phyloP scores from a whole-genome alignment of 2,113 vertebrate genomes.

The Maccullochella peelii region DNA sequence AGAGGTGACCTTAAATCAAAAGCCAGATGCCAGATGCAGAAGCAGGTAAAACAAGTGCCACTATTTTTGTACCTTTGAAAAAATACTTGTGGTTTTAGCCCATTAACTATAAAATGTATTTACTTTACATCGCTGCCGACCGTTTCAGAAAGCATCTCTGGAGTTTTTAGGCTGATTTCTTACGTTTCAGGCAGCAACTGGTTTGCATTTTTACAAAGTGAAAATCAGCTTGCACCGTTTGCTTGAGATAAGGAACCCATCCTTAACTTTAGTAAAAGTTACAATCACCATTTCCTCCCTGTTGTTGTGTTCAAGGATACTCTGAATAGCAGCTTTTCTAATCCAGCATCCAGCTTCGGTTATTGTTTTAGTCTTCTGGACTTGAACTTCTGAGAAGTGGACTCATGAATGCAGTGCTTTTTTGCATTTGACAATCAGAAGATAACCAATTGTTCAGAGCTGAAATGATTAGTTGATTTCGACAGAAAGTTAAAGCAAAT shows the following conservation, averaged over 20 bases:
- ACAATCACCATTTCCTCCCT: not conserved
- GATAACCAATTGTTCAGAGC: not conserved
- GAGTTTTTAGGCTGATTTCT: not conserved
- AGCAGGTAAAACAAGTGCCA: constrained; percentile 20
- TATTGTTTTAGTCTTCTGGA: not conserved
- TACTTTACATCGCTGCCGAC: not conserved
- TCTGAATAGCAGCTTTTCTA: not conserved
- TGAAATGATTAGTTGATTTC: not conserved
- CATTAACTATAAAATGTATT: constrained; percentile 24
- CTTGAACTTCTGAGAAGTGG: not conserved
- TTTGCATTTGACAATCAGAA: not conserved
- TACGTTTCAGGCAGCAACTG: not conserved
- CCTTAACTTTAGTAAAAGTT: not conserved
- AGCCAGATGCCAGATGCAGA: constrained; percentile 18
- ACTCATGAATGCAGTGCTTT: not conserved
- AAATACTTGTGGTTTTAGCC: not conserved
- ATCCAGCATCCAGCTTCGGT: not conserved
- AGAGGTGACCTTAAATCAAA: constrained; percentile 50
- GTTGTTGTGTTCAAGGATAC: not conserved
- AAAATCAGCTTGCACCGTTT: too few species aligned
- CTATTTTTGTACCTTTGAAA: constrained; percentile 6
- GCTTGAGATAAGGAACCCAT: not conserved
- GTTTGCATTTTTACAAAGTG: not conserved
- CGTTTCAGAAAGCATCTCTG: not conserved
- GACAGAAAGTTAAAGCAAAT: too few species aligned